Percentiles rank a stretch among this genome's conserved stretches.
Conservation (phyloP, 2,888 invertebrate genomes). For the Suillia variegata region DNA sequence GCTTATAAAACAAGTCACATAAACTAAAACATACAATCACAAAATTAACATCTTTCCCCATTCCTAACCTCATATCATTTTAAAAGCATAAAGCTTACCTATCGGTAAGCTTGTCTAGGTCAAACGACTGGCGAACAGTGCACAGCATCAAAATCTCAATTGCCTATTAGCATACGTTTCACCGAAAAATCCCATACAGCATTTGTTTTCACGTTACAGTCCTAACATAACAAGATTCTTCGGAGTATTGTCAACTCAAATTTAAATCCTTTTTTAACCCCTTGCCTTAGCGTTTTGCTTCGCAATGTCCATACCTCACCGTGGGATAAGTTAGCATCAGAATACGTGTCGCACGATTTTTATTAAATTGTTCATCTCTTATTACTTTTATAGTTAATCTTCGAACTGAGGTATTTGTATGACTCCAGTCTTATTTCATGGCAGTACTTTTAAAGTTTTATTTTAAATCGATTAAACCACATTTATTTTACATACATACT, state of each 20-base stretch:
- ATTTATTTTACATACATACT: no score
- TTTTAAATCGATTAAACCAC: no score
- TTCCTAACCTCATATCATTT: constrained; percentile 39
- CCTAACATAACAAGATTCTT: constrained; percentile 3
- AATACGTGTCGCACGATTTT: no score
- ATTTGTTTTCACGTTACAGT: no score
- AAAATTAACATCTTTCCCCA: constrained; percentile 41
- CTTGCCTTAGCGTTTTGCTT: constrained; percentile 43
- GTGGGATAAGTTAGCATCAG: no score
- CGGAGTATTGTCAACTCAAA: constrained; percentile 40
- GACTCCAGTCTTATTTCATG: no score
- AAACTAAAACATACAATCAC: constrained; percentile 50
- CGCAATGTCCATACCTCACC: not conserved
- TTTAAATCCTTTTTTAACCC: constrained; percentile 55
- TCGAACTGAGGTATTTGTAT: no score
- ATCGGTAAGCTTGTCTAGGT: constrained; percentile 34
- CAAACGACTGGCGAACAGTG: constrained; percentile 33
- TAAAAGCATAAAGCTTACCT: constrained; percentile 51
- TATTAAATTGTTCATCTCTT: no score
- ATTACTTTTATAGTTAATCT: no score
- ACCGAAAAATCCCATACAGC: no score
- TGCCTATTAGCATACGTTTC: constrained; percentile 51
- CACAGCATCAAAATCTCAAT: constrained; percentile 53
- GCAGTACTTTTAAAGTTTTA: no score
- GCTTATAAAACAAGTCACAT: constrained; percentile 45